Evolutionary conservation across 92 coral and sea anemone genomes (phyloP), one percentile per base, ranked within the genome.

Genomic region (Bergia puertoricense): DNA sequence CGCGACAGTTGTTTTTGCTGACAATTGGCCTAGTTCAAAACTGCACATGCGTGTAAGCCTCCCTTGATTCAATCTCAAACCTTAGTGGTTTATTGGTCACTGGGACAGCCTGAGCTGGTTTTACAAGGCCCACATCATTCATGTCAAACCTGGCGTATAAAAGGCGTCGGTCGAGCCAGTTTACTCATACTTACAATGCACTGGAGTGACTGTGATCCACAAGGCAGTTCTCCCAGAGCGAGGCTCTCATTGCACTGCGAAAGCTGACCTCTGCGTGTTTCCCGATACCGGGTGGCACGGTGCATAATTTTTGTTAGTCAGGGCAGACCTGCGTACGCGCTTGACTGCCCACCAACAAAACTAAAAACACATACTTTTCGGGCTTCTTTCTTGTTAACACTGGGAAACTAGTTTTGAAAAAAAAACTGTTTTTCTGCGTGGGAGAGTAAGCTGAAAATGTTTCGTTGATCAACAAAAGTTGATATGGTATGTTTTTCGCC

Each of bases 311-410:
- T 80, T 80, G 86, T 16, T 56, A 88, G 86, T 79, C 69, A 10
- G 86, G 87, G 89, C 68, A 86, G 89, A 48, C 89, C 48, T 86
- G 89, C 89, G 89, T 86, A 40, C 89, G 89, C 89, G 89, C 89
- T 86, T 73, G 89, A 23, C 66, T 80, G 78, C 94, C 94, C 94
- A 85, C 56, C 50, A 50, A 37, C 42, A 23, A 69, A 77, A 86
- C 20, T 41, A 3, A 50, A 76, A 88, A 79, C 36, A 38, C 7
- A 78, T 36, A 46, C 8, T 46, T 46, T 46, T 46, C 30, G 30
- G 30, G 30, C 30, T 30, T 30, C 30, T 30, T 30, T 30, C 30
- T 30, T 30, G 30, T 30, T 30, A 30, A 30, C 30, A 30, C 30
- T 30, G 30, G 30, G 30, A 30, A 30, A 30, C 30, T 30, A 30